Evolutionary conservation across 1,140 invertebrate genomes (phyloP).

Genomic region (Orussus abietinus): DNA sequence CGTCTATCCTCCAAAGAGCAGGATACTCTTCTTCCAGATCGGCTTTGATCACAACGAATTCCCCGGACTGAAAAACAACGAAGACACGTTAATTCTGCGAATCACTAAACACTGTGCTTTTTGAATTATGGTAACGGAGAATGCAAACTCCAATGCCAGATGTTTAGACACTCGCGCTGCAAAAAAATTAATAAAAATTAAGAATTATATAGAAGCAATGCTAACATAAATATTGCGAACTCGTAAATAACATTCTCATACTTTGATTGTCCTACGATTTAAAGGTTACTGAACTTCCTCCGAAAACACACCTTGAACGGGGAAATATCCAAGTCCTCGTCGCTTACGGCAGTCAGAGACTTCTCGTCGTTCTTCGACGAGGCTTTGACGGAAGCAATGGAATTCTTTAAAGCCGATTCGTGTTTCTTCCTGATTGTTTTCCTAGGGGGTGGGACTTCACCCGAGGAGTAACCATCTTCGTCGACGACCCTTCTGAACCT

Average conservation of each 20-base stretch:
- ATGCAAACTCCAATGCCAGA: too few species aligned
- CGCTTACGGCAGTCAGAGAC: slow-evolving; percentile 36
- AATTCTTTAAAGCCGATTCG: slow-evolving; percentile 25
- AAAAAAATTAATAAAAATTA: too few species aligned
- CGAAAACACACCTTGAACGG: slow-evolving; percentile 46
- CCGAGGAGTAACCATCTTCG: slow-evolving; percentile 33
- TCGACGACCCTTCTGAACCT: slow-evolving; percentile 34
- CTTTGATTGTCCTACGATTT: too few species aligned
- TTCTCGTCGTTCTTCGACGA: slow-evolving; percentile 43
- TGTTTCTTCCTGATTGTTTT: slow-evolving; percentile 36
- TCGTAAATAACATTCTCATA: too few species aligned
- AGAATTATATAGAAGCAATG: too few species aligned
- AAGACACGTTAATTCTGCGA: too few species aligned
- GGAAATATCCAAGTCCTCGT: slow-evolving; percentile 49
- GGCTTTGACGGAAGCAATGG: slow-evolving; percentile 21
- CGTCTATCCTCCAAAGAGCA: slow-evolving; percentile 81
- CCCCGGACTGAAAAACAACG: slow-evolving; percentile 65
- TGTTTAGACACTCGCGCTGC: too few species aligned
- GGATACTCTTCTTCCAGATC: slow-evolving; percentile 75
- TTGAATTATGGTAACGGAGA: too few species aligned
- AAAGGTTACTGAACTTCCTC: too few species aligned
- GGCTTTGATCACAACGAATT: slow-evolving; percentile 77
- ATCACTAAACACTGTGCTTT: too few species aligned
- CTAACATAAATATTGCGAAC: slow-evolving; percentile 3
- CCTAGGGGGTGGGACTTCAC: slow-evolving; percentile 26